Base-by-base conservation (phyloP, 1,140 invertebrate species). In the Drosophila parabipectinata region DNA sequence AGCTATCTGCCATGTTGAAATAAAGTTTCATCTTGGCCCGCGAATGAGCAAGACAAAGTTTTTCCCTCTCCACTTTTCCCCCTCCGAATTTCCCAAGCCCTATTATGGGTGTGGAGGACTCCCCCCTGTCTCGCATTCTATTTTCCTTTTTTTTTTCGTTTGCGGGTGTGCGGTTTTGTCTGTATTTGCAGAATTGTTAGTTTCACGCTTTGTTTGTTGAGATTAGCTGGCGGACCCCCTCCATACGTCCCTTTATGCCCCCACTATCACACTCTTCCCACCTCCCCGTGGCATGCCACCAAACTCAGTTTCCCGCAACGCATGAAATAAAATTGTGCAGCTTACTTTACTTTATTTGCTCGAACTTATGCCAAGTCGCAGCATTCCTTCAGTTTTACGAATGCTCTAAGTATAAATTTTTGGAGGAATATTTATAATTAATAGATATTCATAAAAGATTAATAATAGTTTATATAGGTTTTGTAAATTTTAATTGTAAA, bases 141-240 rank as follows among this genome's bases (percentile, higher is more conserved):
- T 18, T 18, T 12, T 41, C 32, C 1, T 58, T 55, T 4, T 56
- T 5, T 15, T 56, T 52, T 61, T 21, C 57, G 59, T 59, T 54
- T 34, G 66, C 51, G 60, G 48, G 57, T 48, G 45, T 85, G 82
- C 54, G 81, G 82, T 85, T 76, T 81, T 82, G 81, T 85, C 82
- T 88, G 83, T 83, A 82, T 87, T 83, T 88, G 84, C 79, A 66
- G 84, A 88, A 89, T 88, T 88, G 83, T 88, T 88, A 88, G 83
- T 88, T 88, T 88, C 83, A 88, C 84, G 83, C 83, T 88, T 88
- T 88, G 83, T 89, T 88, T 88, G 84, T 79, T 83, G 72, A 88
- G 83, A 88, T 88, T 88, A 88, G 79, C 83, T 83, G 74, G 82
- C 73, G 69, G 15, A 5, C 44, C 32, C 55, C 37, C 56, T 15